Evolutionary conservation across 2,113 vertebrate genomes (phyloP), one percentile per base, ranked within the genome.

Genomic region (Apteryx owenii): DNA sequence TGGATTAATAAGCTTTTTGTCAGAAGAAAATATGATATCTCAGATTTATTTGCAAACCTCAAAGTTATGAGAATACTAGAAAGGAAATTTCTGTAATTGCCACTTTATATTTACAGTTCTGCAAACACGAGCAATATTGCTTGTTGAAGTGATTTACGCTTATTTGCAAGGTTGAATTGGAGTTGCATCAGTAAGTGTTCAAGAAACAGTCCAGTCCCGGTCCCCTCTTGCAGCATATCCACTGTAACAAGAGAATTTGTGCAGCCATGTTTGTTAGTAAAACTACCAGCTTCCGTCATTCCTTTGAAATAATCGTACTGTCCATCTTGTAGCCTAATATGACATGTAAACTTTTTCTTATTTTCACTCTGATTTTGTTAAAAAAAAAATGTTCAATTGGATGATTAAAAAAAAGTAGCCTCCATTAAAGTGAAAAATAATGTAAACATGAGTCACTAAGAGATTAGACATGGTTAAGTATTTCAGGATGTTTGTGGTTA

Each of bases 401-500:
- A 70, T 53, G 13, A 46, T 18, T 40, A 48, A 84, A 86, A 89
- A 51, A 20, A 93, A 73, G 31, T 94, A 95, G 95, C 54, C 10
- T 10, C 65, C 54, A 78, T 98, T 64, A 92, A 85, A 96, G 9
- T 62, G 33, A 69, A 94, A 85, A 76, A 18, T 44, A 73, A 82
- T 64, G 22, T 97, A 96, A 97, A 96, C 81, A 95, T 62, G 69
- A 97, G 81, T 97, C 82, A 91, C 58, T 83, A 85, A 95, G 82
- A 97, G 73, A 94, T 93, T 87, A 97, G 91, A 88, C 78, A 73
- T 14, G 36, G 54, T 73, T 89, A 97, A 96, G 78, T 93, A 94
- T 95, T 96, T 95, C 88, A 93, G 94, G 93, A 96, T 94, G 77
- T 89, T 97, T 97, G 79, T 72, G 69, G 91, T 94, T 92, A 72